phyloP scores from a whole-genome alignment of 2,113 vertebrate genomes.

The Indri indri region DNA sequence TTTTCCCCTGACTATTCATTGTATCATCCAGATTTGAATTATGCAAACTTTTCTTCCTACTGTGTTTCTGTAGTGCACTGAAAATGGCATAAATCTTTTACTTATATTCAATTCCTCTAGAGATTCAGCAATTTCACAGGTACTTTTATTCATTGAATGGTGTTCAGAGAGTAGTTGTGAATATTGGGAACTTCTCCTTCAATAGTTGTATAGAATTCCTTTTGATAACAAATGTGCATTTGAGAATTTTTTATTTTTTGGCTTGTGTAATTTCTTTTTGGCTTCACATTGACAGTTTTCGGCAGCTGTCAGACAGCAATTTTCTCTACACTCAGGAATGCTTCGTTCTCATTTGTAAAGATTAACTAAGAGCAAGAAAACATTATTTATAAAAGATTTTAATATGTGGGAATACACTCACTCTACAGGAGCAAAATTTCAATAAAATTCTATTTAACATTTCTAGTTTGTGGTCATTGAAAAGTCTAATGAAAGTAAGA shows the following conservation, averaged over 20 bases:
- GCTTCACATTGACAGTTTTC: constrained; percentile 2
- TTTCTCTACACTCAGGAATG: neutral
- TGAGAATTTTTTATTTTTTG: neutral
- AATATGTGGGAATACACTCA: neutral
- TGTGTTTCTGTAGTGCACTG: neutral
- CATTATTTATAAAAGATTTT: neutral
- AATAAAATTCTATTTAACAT: neutral
- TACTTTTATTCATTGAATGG: constrained; percentile 42
- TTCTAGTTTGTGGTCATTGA: neutral
- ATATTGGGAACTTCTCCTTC: constrained; percentile 18
- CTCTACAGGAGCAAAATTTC: neutral
- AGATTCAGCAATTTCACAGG: constrained; percentile 29
- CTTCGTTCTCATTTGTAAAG: neutral
- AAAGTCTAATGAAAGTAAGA: neutral
- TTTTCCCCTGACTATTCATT: neutral
- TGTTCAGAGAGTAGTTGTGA: neutral
- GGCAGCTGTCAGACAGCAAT: neutral
- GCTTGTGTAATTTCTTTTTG: neutral
- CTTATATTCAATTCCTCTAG: constrained; percentile 22
- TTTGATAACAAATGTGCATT: constrained; percentile 27
- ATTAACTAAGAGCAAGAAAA: neutral
- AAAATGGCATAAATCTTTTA: constrained; percentile 47
- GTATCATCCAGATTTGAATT: constrained; percentile 34
- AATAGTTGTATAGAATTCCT: neutral
- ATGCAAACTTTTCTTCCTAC: neutral